Percentiles rank a stretch among this genome's conserved stretches.
Evolutionary conservation across 2,113 vertebrate genomes (phyloP).

Genomic region (Steatornis caripensis): DNA sequence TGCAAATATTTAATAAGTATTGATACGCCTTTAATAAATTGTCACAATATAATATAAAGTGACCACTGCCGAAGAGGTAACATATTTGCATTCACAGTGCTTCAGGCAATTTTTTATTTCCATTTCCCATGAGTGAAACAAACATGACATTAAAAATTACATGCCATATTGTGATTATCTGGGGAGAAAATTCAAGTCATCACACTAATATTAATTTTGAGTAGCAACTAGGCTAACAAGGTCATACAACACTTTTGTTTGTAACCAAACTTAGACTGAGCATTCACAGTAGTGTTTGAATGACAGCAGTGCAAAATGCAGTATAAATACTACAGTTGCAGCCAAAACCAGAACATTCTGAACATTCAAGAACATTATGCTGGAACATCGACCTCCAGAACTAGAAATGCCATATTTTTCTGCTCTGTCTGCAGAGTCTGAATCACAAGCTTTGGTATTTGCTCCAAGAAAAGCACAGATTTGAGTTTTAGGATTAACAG

Average conservation of each 20-base stretch:
- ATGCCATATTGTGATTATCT: constrained; percentile 10
- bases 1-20: neutral
- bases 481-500: neutral
- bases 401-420: neutral
- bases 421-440: neutral
- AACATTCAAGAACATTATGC: neutral
- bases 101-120: constrained; percentile 32
- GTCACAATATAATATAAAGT: neutral
- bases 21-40: neutral
- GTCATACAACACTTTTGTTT: neutral
- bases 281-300: neutral
- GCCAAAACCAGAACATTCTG: too few species aligned
- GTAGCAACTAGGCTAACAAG: constrained; percentile 26
- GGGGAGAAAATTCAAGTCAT: constrained; percentile 5
- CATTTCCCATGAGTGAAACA: constrained; percentile 10
- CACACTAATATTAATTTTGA: constrained; percentile 16
- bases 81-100: neutral
- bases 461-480: neutral
- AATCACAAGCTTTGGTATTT: neutral
- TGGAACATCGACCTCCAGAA: neutral
- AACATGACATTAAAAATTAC: constrained; percentile 30
- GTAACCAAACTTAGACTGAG: neutral
- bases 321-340: neutral
- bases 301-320: neutral
- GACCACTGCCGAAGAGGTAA: constrained; percentile 3